Evolutionary conservation across 2,113 vertebrate genomes (phyloP).

Genomic region (Lynx canadensis): DNA sequence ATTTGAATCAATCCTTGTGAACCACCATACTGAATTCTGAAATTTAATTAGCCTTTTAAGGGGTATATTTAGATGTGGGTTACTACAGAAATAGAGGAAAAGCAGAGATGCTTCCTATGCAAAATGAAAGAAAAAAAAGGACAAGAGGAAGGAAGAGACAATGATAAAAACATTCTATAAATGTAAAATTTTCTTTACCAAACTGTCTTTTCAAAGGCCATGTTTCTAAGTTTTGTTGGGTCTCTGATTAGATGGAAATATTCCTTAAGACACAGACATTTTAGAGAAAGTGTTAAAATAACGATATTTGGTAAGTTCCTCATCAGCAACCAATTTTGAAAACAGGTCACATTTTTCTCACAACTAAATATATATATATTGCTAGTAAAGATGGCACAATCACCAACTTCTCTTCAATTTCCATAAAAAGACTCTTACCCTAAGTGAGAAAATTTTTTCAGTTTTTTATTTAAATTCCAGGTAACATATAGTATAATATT

Average conservation of each 20-base stretch:
- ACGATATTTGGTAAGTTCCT: not conserved
- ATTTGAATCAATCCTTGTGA: not conserved
- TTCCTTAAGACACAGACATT: not conserved
- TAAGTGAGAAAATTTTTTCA: not conserved
- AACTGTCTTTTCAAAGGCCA: not conserved
- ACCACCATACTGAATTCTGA: not conserved
- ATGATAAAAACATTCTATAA: not conserved
- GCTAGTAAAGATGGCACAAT: not conserved
- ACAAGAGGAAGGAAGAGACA: not conserved
- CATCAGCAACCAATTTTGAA: not conserved
- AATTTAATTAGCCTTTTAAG: not conserved
- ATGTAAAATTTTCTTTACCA: not conserved
- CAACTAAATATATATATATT: not conserved
- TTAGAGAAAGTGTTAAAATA: not conserved
- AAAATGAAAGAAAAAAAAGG: not conserved
- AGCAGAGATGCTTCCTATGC: not conserved
- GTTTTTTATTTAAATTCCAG: not conserved
- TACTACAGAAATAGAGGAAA: not conserved
- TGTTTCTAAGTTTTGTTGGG: not conserved
- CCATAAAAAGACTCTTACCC: not conserved
- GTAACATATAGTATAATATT: not conserved
- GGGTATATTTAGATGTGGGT: not conserved
- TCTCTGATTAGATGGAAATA: not conserved
- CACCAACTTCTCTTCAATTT: not conserved
- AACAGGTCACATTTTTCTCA: not conserved